A percentile compares a stretch with the other conserved stretches of the same genome.
phyloP scores from a whole-genome alignment of 2,888 invertebrate genomes.

The Agrochola macilenta region DNA sequence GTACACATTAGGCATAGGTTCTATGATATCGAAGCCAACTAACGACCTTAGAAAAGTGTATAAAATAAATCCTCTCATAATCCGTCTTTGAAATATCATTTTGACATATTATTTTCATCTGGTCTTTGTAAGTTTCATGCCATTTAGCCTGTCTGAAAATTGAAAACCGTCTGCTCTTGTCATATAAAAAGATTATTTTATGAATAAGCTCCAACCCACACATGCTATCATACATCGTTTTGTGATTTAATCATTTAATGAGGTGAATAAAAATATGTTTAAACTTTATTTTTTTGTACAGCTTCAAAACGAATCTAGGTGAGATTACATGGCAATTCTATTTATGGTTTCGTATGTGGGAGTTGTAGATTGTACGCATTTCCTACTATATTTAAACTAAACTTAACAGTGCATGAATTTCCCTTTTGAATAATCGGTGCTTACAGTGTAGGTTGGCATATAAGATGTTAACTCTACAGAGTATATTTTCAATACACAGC shows the following conservation, averaged over 20 bases:
- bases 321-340: not conserved
- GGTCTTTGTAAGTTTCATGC: not conserved
- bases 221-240: slow-evolving; percentile 17
- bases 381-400: not conserved
- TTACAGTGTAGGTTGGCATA: not conserved
- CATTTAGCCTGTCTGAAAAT: slow-evolving; percentile 17
- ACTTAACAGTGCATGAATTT: not conserved
- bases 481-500: slow-evolving; percentile 13
- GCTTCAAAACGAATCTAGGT: not conserved
- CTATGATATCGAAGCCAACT: not conserved
- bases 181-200: slow-evolving; percentile 14
- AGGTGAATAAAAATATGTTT: not conserved
- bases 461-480: not conserved
- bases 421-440: not conserved
- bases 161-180: slow-evolving; percentile 37
- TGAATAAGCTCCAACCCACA: slow-evolving; percentile 9
- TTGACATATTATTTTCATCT: slow-evolving; percentile 10
- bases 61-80: slow-evolving; percentile 2
- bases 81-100: not conserved
- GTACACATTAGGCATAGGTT: not conserved
- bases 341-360: not conserved
- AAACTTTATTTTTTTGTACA: slow-evolving; percentile 1
- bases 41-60: not conserved
- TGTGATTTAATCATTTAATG: slow-evolving; percentile 8
- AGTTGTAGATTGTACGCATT: slow-evolving; percentile 1